Evolutionary conservation across 2,113 vertebrate genomes (phyloP).

Genomic region (Reinhardtius hippoglossoides): DNA sequence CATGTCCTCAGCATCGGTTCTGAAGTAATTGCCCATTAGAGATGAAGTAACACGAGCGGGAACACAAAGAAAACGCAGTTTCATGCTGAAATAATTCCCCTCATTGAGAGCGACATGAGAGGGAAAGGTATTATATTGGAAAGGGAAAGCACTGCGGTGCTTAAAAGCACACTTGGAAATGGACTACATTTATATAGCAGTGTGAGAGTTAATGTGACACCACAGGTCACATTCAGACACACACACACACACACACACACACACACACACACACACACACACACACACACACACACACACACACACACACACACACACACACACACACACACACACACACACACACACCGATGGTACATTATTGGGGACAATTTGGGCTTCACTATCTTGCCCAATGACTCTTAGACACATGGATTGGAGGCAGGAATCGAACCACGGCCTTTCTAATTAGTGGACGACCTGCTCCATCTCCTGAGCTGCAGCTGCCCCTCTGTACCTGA

Average conservation of each 20-base stretch:
- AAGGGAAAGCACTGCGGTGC: constrained; percentile 4
- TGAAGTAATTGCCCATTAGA: constrained; percentile 77
- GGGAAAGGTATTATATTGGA: constrained; percentile 19
- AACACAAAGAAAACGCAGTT: constrained; percentile 56
- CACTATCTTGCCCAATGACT: background rate
- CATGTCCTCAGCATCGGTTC: constrained; percentile 49
- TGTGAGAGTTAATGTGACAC: background rate
- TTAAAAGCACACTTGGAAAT: constrained; percentile 6
- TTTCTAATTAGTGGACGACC: background rate
- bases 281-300: background rate
- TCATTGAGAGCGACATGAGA: constrained; percentile 38
- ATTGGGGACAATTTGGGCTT: background rate
- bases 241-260: background rate
- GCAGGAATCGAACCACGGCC: background rate
- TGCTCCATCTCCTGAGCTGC: background rate
- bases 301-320: background rate
- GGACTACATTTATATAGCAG: background rate
- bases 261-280: too few species aligned
- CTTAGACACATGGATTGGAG: background rate
- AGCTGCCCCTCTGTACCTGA: background rate
- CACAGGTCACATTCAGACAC: background rate
- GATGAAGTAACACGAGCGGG: constrained; percentile 52
- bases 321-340: background rate
- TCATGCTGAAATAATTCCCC: constrained; percentile 48
- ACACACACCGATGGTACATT: background rate